These are phyloP conservation scores for Champsocephalus esox DNA, from an alignment of 2,797 vertebrate species.

Conservation along the genomic window DNA sequence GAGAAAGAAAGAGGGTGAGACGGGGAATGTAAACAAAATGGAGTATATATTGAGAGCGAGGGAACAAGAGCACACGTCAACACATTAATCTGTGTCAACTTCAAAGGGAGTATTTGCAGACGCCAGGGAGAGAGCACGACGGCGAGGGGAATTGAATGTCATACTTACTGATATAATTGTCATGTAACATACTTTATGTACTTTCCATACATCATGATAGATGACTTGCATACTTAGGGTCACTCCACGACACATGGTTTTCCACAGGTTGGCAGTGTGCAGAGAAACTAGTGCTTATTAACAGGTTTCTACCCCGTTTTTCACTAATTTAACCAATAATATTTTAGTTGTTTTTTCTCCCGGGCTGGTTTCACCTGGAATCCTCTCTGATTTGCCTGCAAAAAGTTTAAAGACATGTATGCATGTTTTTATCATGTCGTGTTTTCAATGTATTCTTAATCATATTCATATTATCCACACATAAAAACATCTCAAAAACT, in stretches of 20 bases:
- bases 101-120: constrained; percentile 51
- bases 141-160: constrained; percentile 38
- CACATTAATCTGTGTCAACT: constrained; percentile 52
- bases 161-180: constrained; percentile 47
- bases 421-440: neutral
- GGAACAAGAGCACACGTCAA: constrained; percentile 44
- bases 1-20: constrained; percentile 48
- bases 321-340: neutral
- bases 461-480: neutral
- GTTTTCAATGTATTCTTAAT: neutral
- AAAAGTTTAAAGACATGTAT: neutral
- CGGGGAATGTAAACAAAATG: constrained; percentile 4
- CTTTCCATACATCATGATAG: constrained; percentile 18
- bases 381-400: neutral
- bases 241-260: neutral
- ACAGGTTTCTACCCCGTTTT: neutral
- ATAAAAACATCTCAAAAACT: neutral
- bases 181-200: constrained; percentile 18
- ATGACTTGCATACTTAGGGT: neutral
- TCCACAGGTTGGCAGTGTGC: constrained; percentile 1
- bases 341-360: neutral
- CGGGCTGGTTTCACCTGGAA: neutral
- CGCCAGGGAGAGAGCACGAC: constrained; percentile 22
- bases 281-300: neutral
- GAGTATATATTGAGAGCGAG: constrained; percentile 36